Evolutionary conservation across 2,113 vertebrate genomes (phyloP), one percentile per base, ranked within the genome.

Genomic region (Piaya cayana): DNA sequence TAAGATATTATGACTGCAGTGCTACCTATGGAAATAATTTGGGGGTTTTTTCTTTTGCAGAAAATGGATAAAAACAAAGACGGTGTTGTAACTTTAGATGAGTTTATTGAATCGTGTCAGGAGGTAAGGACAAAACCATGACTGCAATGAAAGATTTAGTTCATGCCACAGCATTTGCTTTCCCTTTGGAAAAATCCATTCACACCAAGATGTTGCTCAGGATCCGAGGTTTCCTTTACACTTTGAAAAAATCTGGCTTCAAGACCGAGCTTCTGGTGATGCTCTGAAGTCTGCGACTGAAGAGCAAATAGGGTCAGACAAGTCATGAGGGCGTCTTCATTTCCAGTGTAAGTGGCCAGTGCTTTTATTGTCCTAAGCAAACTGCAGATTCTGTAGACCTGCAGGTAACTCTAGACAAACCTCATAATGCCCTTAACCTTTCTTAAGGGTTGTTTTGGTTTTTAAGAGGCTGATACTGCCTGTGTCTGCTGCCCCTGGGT

Each of bases 61-160:
- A 99, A 99, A 98, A 99, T 99, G 99, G 99, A 99, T 97, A 99
- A 99, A 98, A 99, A 99, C 97, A 98, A 99, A 98, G 99, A 99
- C 36, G 99, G 99, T 30, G 98, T 99, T 32, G 99, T 99, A 96
- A 99, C 99, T 80, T 98, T 99, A 83, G 99, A 99, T 94, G 99
- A 99, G 96, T 99, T 99, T 96, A 98, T 99, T 96, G 96, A 99
- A 82, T 99, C 99, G 1, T 99, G 99, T 98, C 99, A 99, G 96
- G 99, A 99, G 98, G 99, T 99, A 98, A 95, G 98, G 64, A 56
- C 6, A 88, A 81, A 79, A 65, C n/a, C 43, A 5, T 29, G 69
- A 80, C n/a, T 45, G 8, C 36, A 58, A 11, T 78, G 39, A 71
- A 83, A 89, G 42, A 11, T 49, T 15, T 53, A n/a, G 67, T 29